A percentile compares a stretch with the other conserved stretches of the same genome.
These are phyloP conservation scores for Syritta pipiens DNA, from an alignment of 2,888 invertebrate genomes.

Conservation along the genomic window DNA sequence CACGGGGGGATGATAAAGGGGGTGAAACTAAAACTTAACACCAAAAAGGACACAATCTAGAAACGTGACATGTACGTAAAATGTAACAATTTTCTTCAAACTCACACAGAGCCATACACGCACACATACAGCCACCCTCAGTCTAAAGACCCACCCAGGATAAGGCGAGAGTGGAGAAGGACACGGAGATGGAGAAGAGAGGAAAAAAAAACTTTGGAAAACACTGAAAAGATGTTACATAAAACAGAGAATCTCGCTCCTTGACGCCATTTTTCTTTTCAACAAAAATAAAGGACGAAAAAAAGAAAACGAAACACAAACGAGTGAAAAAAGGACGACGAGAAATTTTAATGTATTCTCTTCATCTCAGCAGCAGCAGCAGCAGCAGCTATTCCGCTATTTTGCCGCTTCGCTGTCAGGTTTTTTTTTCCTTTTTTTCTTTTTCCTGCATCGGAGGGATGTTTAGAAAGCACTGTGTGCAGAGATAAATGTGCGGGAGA, in stretches of 20 bases:
- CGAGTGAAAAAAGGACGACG: slow-evolving; percentile 30
- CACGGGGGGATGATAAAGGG: slow-evolving; percentile 14
- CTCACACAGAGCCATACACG: slow-evolving; percentile 1
- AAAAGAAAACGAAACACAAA: slow-evolving; percentile 13
- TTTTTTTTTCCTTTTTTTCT: slow-evolving; percentile 8
- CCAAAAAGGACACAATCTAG: slow-evolving; percentile 44
- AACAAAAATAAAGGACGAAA: slow-evolving; percentile 13
- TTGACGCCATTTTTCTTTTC: slow-evolving; percentile 68
- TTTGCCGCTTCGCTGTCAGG: slow-evolving; percentile 50
- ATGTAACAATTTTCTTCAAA: slow-evolving; percentile 38
- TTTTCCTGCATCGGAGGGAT: slow-evolving; percentile 12
- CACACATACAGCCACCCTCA: background rate
- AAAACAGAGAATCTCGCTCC: slow-evolving; percentile 66
- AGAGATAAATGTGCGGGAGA: slow-evolving; percentile 11
- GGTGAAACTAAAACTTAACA: slow-evolving; percentile 59
- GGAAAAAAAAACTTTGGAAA: slow-evolving; percentile 41
- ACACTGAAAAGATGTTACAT: slow-evolving; percentile 63
- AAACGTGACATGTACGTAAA: slow-evolving; percentile 61
- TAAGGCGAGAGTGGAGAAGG: too few relatives aligned
- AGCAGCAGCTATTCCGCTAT: slow-evolving; percentile 43
- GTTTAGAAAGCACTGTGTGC: slow-evolving; percentile 34
- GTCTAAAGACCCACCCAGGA: background rate
- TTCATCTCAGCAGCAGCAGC: slow-evolving; percentile 6
- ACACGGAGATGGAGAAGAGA: background rate
- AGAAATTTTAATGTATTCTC: slow-evolving; percentile 64